Base-by-base conservation (phyloP, 2,113 vertebrate genomes). In the Elgaria multicarinata region DNA sequence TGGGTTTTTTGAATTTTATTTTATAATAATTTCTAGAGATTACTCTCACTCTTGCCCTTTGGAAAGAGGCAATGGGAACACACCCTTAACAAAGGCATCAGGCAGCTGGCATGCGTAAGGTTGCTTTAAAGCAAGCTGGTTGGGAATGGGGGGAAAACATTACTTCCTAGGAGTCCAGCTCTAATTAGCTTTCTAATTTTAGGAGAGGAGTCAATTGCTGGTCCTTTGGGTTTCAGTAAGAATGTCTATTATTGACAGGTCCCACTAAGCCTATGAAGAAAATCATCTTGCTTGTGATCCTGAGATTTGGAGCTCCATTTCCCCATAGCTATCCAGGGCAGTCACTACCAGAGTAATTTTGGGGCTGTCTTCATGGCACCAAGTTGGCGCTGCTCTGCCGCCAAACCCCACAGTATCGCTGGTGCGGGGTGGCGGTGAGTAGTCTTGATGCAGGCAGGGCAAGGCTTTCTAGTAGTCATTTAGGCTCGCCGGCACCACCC, bases 21-120 rank as follows among this genome's bases (percentile, higher is more conserved):
- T 96, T 95, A 94, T 94, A 95, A 91, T 95, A 94, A 96, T 96
- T 96, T 95, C 93, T 93, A 91, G 90, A 94, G 95, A 95, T 92
- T 42, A 83, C 92, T 93, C 93, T 95, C 92, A 87, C 87, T 75
- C 92, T 77, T 89, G 95, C 93, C 91, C 92, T 96, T n/a, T 90
- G 93, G 93, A 85, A 66, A 83, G 75, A 69, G 62, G 88, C 82
- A 58, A 24, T 50, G 46, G 62, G 36, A 85, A 42, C n/a, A 53
- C 50, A 26, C 82, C 58, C 72, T 78, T 71, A 69, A 77, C 85
- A 84, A 78, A 78, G 74, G 53, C 72, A 77, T 33, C 20, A n/a
- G 18, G 71, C 94, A 91, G 93, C 93, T 53, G 71, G 95, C 94
- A 96, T 72, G 90, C 82, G 92, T 79, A 88, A 87, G 90, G 93